These are phyloP conservation scores for Rhizoglyphus robini DNA, from an alignment of 1,140 invertebrate species.

Conservation along the genomic window DNA sequence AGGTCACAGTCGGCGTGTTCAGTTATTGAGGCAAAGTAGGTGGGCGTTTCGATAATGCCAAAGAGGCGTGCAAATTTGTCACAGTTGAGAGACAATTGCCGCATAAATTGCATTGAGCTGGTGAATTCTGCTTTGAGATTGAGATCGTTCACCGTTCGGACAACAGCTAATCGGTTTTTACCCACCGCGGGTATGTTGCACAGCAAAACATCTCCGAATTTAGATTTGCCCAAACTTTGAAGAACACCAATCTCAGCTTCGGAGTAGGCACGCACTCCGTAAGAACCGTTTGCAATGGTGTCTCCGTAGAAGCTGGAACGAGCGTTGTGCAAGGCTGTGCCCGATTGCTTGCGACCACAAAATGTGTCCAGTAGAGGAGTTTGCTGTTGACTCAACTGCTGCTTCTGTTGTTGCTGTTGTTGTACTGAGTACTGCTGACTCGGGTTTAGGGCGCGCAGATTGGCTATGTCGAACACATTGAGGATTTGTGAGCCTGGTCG, in stretches of 20 bases:
- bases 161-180: neutral
- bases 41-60: conserved; percentile 16
- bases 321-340: neutral
- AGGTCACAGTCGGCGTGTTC: conserved; percentile 17
- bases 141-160: conserved; percentile 5
- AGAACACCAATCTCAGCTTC: conserved; percentile 5
- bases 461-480: neutral
- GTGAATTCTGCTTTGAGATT: conserved; percentile 7
- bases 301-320: neutral
- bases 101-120: neutral
- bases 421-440: no score
- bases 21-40: conserved; percentile 5
- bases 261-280: neutral
- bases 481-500: neutral
- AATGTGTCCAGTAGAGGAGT: conserved; percentile 1
- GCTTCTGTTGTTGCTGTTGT: neutral
- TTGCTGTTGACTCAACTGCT: conserved; percentile 1
- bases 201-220: conserved; percentile 7
- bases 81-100: neutral
- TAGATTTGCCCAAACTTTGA: conserved; percentile 8
- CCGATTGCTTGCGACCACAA: neutral
- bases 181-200: neutral
- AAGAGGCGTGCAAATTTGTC: conserved; percentile 14
- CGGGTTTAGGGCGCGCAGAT: neutral
- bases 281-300: neutral